Evolutionary conservation across 2,888 invertebrate genomes (phyloP).

Genomic region (Platerodrilus igneus): DNA sequence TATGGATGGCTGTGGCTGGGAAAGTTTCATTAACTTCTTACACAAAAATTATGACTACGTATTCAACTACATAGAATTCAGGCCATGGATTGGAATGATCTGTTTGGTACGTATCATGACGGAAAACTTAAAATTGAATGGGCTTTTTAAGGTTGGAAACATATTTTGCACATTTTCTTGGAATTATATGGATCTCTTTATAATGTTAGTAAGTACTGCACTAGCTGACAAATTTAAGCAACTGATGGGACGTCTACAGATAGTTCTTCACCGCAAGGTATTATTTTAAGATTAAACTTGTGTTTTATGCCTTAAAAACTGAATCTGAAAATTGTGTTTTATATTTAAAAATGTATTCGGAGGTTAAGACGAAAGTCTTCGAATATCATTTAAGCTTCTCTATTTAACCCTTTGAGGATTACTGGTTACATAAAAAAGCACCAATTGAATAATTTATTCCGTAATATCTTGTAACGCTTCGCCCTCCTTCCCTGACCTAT

Average conservation of each 20-base stretch:
- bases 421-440: no score
- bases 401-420: no score
- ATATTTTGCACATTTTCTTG: slow-evolving; percentile 35
- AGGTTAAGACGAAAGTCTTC: no score
- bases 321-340: no score
- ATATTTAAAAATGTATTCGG: no score
- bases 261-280: slow-evolving; percentile 9
- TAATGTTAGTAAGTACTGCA: slow-evolving; percentile 37
- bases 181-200: slow-evolving; percentile 40
- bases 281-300: background rate
- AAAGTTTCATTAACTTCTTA: slow-evolving; percentile 1
- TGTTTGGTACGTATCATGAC: slow-evolving; percentile 3
- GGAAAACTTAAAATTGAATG: background rate
- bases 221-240: slow-evolving; percentile 38
- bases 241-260: slow-evolving; percentile 29
- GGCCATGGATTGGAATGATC: slow-evolving; percentile 5
- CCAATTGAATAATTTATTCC: no score
- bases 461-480: no score
- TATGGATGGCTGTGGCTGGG: slow-evolving; percentile 3
- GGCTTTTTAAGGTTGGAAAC: slow-evolving; percentile 33
- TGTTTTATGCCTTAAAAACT: background rate
- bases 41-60: slow-evolving; percentile 3
- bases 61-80: slow-evolving; percentile 2
- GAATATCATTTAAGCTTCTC: background rate
- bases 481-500: no score